These are phyloP conservation scores for Ciconia nigra DNA, from an alignment of 2,797 vertebrate genomes.

Conservation along the genomic window DNA sequence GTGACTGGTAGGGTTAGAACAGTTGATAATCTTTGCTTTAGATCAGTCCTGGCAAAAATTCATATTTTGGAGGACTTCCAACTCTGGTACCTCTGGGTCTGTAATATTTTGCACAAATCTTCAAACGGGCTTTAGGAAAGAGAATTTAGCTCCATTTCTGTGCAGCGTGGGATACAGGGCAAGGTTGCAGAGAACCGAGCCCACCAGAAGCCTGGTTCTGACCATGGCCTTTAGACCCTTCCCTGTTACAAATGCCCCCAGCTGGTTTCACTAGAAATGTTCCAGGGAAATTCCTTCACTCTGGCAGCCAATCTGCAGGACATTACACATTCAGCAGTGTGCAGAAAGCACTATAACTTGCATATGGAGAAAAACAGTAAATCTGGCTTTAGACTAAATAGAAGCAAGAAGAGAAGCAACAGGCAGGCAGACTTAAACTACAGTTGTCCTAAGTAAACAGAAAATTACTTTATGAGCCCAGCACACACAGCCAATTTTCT, in stretches of 20 bases:
- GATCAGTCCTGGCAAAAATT: neutral
- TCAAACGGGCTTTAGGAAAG: neutral
- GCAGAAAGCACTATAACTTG: neutral
- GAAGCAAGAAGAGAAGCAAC: neutral
- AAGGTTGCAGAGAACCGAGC: neutral
- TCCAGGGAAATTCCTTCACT: neutral
- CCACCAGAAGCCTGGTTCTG: neutral
- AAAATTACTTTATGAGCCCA: neutral
- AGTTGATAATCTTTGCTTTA: neutral
- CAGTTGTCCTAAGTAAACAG: neutral
- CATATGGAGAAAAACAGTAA: neutral
- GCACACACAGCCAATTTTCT: neutral
- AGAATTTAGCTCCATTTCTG: neutral
- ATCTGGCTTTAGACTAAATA: neutral
- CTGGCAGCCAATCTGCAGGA: neutral
- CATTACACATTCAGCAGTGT: neutral
- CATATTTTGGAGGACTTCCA: neutral
- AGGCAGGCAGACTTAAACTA: neutral
- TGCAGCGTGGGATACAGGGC: neutral
- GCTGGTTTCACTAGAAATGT: neutral
- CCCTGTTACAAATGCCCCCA: neutral
- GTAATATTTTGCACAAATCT: neutral
- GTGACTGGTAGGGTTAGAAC: neutral
- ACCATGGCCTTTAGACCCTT: neutral
- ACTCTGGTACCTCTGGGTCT: neutral